A percentile compares a stretch with the other conserved stretches of the same genome.
Conservation (phyloP, 2,888 invertebrate species). For the Pristionchus japonicus region DNA sequence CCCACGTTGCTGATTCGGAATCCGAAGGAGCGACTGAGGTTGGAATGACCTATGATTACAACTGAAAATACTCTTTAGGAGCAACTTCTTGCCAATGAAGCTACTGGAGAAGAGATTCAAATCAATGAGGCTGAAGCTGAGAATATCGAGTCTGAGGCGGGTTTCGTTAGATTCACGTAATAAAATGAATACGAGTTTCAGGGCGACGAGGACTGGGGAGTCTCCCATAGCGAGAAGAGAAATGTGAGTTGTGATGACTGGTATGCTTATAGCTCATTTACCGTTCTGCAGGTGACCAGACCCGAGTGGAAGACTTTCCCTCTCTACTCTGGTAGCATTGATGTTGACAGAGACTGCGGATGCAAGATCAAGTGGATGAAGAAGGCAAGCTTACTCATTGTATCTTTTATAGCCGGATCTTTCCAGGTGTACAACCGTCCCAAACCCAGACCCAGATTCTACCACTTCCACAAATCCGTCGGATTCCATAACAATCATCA, state of each 20-base stretch:
- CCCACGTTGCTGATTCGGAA: constrained; percentile 6
- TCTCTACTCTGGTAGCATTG: constrained; percentile 15
- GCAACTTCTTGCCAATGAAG: background rate
- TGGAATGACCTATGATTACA: background rate
- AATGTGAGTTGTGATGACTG: no score
- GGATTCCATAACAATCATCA: constrained; percentile 42
- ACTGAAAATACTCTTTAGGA: background rate
- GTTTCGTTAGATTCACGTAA: background rate
- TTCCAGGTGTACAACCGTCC: constrained; percentile 21
- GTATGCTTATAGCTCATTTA: no score
- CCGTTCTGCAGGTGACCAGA: no score
- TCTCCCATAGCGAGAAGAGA: background rate
- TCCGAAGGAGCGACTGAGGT: constrained; percentile 23
- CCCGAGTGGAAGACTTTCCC: constrained; percentile 41
- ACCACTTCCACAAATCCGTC: constrained; percentile 38
- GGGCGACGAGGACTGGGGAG: background rate
- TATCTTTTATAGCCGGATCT: background rate
- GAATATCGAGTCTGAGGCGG: background rate
- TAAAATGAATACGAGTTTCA: no score
- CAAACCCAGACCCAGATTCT: constrained; percentile 26
- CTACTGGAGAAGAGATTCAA: background rate
- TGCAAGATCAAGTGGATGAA: constrained; percentile 46
- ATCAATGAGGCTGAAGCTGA: background rate
- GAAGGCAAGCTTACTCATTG: background rate
- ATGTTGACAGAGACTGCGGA: constrained; percentile 42